Base-by-base conservation (phyloP, 2,888 invertebrate species). In the Spodoptera exigua region DNA sequence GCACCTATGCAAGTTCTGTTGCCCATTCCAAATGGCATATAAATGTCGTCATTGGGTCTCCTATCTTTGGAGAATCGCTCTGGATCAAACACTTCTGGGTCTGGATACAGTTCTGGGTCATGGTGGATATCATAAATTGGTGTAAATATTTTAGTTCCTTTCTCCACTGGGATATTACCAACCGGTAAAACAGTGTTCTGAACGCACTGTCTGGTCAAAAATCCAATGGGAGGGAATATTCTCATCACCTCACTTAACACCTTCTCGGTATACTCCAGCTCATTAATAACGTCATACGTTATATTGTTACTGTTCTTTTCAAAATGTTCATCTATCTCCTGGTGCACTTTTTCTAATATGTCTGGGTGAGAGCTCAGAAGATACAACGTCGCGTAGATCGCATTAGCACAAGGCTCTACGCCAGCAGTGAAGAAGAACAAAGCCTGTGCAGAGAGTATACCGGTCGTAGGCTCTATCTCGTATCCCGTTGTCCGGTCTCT, bases 1-100 rank as follows among this genome's bases (percentile, higher is more conserved):
- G 81, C 74, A 62, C 94, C 94, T 2, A 94, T 87, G 70, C 94
- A 95, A 12, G 85, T 80, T 27, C 94, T 81, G 2, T 89, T 87
- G 1, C 94, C 94, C 73, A 82, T 90, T 0, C 94, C 94, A 67
- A 94, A 94, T 1, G 94, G 92, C 71, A 91, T 68, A 57, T 87
- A 94, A 1, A 82, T 77, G 14, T 82, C 76, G 11, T 87, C 62
- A 2, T 58, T 58, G 10, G 44, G 47, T 32, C 71, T 69, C 2
- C 59, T 56, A 18, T 86, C 85, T 1, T 80, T 73, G 3, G 80
- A 70, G 68, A 90, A 90, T 58, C 92, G 81, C 9, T 94, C 90
- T 0, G 93, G 93, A 58, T 90, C 84, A 74, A 93, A 94, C 1
- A 82, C 81, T 32, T 90, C 84, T 0, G 95, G 94, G n/a, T 95